phyloP scores from a whole-genome alignment of 1,140 invertebrate genomes.

The Meloidogyne exigua region DNA sequence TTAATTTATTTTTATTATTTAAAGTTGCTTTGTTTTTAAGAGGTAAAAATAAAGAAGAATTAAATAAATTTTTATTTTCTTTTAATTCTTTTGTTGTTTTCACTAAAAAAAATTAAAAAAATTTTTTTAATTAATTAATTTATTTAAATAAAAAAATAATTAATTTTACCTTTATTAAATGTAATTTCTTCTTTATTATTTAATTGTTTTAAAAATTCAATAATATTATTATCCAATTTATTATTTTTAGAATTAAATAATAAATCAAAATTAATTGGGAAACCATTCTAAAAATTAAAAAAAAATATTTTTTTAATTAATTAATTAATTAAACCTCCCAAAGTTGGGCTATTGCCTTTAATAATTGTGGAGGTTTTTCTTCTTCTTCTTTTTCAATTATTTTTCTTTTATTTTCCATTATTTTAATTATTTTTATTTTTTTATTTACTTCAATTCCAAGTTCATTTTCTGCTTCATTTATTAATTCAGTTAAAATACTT shows the following conservation, averaged over 20 bases:
- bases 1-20: neutral
- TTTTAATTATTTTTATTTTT: neutral
- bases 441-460: neutral
- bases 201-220: neutral
- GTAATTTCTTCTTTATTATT: neutral
- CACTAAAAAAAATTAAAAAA: too few relatives aligned
- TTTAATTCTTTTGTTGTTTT: too few relatives aligned
- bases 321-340: neutral
- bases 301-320: conserved; percentile 4
- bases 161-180: too few relatives aligned
- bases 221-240: neutral
- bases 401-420: neutral
- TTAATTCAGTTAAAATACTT: neutral
- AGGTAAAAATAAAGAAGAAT: neutral
- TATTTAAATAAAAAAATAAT: neutral
- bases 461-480: neutral
- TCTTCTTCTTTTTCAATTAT: neutral
- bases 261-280: neutral
- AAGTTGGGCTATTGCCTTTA: neutral
- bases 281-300: neutral
- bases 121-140: neutral
- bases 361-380: neutral
- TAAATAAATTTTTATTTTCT: neutral
- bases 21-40: neutral
- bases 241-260: neutral